A percentile compares a stretch with the other conserved stretches of the same genome.
Evolutionary conservation across 2,797 vertebrate species (phyloP).

Genomic region (Hydrolagus colliei): DNA sequence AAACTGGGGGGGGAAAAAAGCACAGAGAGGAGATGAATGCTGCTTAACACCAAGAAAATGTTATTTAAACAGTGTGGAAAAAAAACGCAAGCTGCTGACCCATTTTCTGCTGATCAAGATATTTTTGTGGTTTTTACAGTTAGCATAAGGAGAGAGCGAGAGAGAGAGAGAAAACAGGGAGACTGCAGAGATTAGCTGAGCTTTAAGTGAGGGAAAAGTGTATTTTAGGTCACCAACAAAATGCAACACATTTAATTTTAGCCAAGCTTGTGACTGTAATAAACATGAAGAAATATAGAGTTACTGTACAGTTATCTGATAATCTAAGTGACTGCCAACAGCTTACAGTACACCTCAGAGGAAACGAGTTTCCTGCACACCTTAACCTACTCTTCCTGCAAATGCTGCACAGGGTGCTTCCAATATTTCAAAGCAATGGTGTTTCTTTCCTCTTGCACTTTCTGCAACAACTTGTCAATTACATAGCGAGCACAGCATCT

Average conservation of each 20-base stretch:
- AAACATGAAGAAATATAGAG: background rate
- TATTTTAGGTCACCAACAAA: background rate
- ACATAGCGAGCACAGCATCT: no score
- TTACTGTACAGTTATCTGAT: background rate
- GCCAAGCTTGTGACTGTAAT: no score
- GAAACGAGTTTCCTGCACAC: constrained; percentile 6
- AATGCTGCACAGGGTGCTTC: background rate
- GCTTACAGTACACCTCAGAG: background rate
- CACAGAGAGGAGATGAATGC: no score
- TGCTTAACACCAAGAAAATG: no score
- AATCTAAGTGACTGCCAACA: background rate
- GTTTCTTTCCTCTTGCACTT: background rate
- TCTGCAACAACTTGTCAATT: no score
- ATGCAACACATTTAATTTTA: background rate
- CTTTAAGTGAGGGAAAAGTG: background rate
- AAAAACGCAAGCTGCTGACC: background rate
- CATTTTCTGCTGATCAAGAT: background rate
- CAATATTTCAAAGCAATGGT: background rate
- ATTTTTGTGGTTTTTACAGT: background rate
- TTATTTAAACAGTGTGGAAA: no score
- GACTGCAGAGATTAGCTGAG: background rate
- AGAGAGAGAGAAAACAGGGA: no score
- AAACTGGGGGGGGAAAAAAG: no score
- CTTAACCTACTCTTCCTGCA: background rate
- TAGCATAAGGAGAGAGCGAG: no score